phyloP scores from a whole-genome alignment of 2,113 vertebrate species.

The Rattus rattus region DNA sequence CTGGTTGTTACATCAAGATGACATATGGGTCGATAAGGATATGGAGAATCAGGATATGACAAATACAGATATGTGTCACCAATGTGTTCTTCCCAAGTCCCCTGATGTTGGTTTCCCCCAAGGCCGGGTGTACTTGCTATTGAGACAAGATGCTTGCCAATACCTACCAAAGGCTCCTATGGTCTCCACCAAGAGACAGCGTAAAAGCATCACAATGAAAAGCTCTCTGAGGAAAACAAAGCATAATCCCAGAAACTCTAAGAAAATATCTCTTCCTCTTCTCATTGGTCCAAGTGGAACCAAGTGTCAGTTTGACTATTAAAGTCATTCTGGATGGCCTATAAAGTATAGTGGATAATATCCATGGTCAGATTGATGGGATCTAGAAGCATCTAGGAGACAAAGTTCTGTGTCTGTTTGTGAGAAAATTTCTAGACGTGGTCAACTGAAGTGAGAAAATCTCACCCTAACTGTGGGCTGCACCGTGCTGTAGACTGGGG shows the following conservation, averaged over 20 bases:
- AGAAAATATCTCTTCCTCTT: not conserved
- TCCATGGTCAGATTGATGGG: not conserved
- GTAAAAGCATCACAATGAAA: not conserved
- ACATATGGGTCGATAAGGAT: not conserved
- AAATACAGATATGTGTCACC: not conserved
- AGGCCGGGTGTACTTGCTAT: not conserved
- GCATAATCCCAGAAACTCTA: conserved; percentile 31
- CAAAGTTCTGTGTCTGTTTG: not conserved
- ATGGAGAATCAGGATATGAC: no score
- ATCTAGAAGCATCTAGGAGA: not conserved
- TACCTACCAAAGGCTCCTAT: not conserved
- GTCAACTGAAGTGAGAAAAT: not conserved
- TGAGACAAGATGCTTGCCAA: not conserved
- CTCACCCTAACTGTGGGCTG: not conserved
- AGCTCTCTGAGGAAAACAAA: conserved; percentile 35
- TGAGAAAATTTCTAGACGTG: not conserved
- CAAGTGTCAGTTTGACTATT: not conserved
- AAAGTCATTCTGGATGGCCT: not conserved
- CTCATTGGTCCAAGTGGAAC: not conserved
- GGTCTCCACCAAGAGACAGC: not conserved
- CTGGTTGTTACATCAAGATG: not conserved
- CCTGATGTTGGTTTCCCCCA: not conserved
- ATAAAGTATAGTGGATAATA: not conserved
- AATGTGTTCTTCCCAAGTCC: not conserved
- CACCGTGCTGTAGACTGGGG: not conserved